These are phyloP conservation scores for Lasioglossum zephyrum DNA, from an alignment of 2,888 invertebrate species.

Conservation along the genomic window DNA sequence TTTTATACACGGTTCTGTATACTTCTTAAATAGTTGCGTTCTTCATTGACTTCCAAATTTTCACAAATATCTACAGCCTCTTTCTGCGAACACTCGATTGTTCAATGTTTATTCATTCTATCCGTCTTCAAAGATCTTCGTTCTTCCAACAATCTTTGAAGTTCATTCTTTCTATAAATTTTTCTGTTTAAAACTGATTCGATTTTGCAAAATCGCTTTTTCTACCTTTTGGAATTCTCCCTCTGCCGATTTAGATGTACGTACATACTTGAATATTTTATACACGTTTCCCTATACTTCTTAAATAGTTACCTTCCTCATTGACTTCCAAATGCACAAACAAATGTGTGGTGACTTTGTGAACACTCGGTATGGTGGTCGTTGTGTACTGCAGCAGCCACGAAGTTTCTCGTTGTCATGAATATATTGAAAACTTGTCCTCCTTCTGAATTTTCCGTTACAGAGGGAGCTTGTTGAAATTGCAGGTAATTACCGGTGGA, in stretches of 20 bases:
- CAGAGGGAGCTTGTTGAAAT: not conserved
- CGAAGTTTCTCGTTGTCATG: slow-evolving; percentile 2
- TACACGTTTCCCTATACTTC: not conserved
- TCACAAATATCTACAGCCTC: too few species aligned
- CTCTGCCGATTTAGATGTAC: not conserved
- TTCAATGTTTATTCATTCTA: not conserved
- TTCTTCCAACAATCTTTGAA: not conserved
- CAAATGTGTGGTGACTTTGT: not conserved
- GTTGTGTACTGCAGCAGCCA: not conserved
- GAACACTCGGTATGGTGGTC: not conserved
- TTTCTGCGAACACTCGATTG: not conserved
- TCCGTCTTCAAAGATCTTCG: not conserved
- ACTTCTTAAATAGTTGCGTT: not conserved
- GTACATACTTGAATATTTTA: not conserved
- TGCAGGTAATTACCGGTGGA: not conserved
- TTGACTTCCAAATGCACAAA: not conserved
- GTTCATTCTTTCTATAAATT: too few species aligned
- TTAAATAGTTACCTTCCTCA: not conserved
- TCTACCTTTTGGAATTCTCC: not conserved
- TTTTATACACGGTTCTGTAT: not conserved
- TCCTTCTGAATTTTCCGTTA: not conserved
- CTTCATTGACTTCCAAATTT: not conserved
- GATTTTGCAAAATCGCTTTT: not conserved
- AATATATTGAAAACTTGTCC: slow-evolving; percentile 5
- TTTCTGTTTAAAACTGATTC: not conserved